Base-by-base conservation (phyloP, 2,797 vertebrate species). In the Sebastes elongatus region DNA sequence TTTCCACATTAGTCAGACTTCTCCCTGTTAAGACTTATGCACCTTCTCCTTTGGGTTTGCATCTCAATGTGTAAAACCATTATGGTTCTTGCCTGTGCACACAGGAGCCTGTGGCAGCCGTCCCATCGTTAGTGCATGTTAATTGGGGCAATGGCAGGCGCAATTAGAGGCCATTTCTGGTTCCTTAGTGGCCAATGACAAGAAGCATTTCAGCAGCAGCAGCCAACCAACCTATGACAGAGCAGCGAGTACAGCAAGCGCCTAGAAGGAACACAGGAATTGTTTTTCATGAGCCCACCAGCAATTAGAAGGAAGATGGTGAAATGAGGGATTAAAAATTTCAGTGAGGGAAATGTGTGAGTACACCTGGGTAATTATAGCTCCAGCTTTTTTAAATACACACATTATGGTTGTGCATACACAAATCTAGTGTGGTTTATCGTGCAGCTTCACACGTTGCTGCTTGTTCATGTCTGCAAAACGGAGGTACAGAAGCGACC, bases 71-170 rank as follows among this genome's bases (percentile, higher is more conserved):
- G 16, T 49, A 2, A 28, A 1, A 33, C 30, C 4, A 23, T 3
- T 30, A 10, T 20, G 28, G 18, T 35, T 42, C 13, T n/a, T 22
- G 22, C 20, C 8, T 59, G 14, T 20, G 42, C 20, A 60, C 18
- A 52, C 28, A 68, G 20, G 2, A 61, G 5, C 32, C 20, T 25
- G 28, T 18, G 0, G 56, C 67, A 70, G 25, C 38, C 4, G 1
- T 78, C 33, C 53, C 11, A 53, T 80, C 64, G 32, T 33, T 81
- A 23, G 69, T 77, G 61, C 33, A 68, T 52, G 25, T 38, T 84
- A 85, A 92, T 61, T 80, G 80, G 80, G 59, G 56, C 30, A 55
- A 81, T 65, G 66, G 71, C 65, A 68, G 80, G 60, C 7, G 23
- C 77, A 79, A 78, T 74, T 84, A 86, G 35, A 74, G 23, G 28